Conservation (phyloP, 2,113 vertebrate genomes). For the Leuciscus idus region DNA sequence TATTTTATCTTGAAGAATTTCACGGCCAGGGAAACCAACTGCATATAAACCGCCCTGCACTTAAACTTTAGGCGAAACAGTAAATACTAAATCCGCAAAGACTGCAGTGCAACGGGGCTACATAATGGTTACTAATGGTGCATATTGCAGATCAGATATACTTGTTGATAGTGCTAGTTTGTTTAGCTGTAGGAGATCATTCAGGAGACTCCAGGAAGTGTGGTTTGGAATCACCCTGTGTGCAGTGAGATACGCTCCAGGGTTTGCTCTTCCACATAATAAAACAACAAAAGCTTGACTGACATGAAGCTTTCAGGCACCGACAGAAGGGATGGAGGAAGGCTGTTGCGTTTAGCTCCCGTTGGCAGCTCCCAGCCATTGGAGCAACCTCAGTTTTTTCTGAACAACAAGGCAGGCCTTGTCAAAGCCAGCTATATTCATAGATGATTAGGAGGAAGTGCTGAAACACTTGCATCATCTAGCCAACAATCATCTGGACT, state of each 20-base stretch:
- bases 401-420: not conserved
- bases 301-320: not conserved
- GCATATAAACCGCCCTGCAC: conserved; percentile 49
- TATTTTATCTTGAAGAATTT: conserved; percentile 56
- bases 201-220: not conserved
- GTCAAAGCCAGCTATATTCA: conserved; percentile 26
- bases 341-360: not conserved
- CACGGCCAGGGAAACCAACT: conserved; percentile 40
- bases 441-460: conserved; percentile 19
- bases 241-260: not conserved
- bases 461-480: conserved; percentile 20
- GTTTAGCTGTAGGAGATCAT: not conserved
- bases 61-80: conserved; percentile 44
- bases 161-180: conserved; percentile 13
- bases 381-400: not conserved
- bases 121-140: conserved; percentile 37
- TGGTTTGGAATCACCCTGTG: not conserved
- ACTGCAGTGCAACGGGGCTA: not conserved
- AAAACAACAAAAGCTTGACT: conserved; percentile 17
- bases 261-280: conserved; percentile 16
- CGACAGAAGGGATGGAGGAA: not conserved
- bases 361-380: conserved; percentile 17
- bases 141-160: not conserved
- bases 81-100: conserved; percentile 2
- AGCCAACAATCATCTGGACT: not conserved